phyloP scores from a whole-genome alignment of 2,888 invertebrate genomes.

The Cryptocephalus moraei region DNA sequence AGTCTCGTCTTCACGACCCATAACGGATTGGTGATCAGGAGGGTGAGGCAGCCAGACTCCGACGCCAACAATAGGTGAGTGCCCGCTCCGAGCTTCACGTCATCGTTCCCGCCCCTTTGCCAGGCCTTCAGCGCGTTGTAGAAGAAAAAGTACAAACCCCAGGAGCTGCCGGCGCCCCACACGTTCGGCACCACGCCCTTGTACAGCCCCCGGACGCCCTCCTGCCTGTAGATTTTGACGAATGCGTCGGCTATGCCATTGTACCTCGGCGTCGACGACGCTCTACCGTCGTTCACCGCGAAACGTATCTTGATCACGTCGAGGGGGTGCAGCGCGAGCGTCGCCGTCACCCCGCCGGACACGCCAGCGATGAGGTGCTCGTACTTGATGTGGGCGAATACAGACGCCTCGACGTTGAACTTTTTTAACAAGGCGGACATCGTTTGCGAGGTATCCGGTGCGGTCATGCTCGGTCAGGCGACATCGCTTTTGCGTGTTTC shows the following conservation, averaged over 20 bases:
- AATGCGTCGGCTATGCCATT: slow-evolving; percentile 72
- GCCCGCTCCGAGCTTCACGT: slow-evolving; percentile 67
- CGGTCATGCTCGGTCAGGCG: too few species aligned
- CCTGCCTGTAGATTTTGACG: slow-evolving; percentile 71
- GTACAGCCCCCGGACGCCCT: slow-evolving; percentile 84
- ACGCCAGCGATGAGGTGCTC: slow-evolving; percentile 95
- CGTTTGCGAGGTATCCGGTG: too few species aligned
- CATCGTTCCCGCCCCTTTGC: slow-evolving; percentile 76
- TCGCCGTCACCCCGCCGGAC: slow-evolving; percentile 90
- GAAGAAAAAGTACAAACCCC: slow-evolving; percentile 97
- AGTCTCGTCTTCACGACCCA: slow-evolving; percentile 98
- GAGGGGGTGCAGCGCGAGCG: slow-evolving; percentile 86
- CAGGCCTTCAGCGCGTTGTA: slow-evolving; percentile 88
- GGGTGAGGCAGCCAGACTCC: slow-evolving; percentile 79
- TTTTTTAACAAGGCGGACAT: slow-evolving; percentile 1
- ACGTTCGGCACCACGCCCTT: slow-evolving; percentile 96
- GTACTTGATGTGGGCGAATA: slow-evolving; percentile 62
- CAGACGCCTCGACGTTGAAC: background rate
- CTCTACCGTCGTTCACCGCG: slow-evolving; percentile 91
- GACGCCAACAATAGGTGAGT: slow-evolving; percentile 85
- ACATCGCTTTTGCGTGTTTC: too few species aligned
- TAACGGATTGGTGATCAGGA: slow-evolving; percentile 91
- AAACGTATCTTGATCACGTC: slow-evolving; percentile 98
- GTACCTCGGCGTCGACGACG: slow-evolving; percentile 73
- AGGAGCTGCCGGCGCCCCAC: slow-evolving; percentile 91